Evolutionary conservation across 2,797 vertebrate genomes (phyloP), one percentile per base, ranked within the genome.

Genomic region (Alfaro cultratus): DNA sequence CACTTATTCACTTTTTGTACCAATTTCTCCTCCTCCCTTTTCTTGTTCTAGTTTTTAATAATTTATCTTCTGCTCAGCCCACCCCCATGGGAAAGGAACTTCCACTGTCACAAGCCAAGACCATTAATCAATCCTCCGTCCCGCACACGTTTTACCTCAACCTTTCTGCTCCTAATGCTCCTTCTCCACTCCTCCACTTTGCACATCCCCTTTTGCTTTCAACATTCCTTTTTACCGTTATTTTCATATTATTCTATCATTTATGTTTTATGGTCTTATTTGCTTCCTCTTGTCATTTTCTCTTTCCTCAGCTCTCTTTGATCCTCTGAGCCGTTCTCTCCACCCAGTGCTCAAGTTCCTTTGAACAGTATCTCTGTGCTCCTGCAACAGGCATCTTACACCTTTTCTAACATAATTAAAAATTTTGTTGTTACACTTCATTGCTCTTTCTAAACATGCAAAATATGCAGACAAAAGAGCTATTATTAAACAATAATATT

Each of bases 81-180:
- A 2, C 96, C 94, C 85, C 79, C 41, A 31, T 21, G 41, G 83
- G 92, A 95, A 92, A 93, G 94, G 91, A 87, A 94, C 94, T 95
- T 95, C 93, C 92, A 87, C 92, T 94, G 94, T 96, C 95, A 93
- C 92, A 93, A 93, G 93, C 89, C 92, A 92, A 81, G 84, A 86
- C 93, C 96, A 95, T 97, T 96, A 93, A 97, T 97, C 96, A 97
- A 94, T 87, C 77, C 83, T 89, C 91, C 89, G 91, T 94, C 93
- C 90, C 88, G 88, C 89, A 85, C 81, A 31, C 45, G 55, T 79
- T 90, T 71, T 82, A 77, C 70, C 85, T 75, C 82, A 39, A 53
- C 70, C 81, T 80, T 82, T 41, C 80, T 84, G 29, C 68, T 87
- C 80, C 60, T 79, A 55, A 73, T 71, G 77, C 80, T 70, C 55